Evolutionary conservation across 2,888 invertebrate genomes (phyloP).

Genomic region (Dolichomitus sp.): DNA sequence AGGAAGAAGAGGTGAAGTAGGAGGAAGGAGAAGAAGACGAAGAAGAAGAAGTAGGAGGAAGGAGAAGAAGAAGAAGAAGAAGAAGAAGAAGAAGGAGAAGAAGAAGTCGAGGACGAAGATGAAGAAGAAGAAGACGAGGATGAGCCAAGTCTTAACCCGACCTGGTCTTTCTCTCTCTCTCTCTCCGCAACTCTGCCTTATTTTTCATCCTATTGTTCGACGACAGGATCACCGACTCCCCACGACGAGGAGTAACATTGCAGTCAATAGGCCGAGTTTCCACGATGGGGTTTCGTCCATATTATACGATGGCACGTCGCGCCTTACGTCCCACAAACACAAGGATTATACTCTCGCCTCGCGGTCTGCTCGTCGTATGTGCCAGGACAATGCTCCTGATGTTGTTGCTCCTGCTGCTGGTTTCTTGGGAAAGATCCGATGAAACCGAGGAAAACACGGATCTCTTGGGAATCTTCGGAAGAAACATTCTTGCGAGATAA

Average conservation of each 20-base stretch:
- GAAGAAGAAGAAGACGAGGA: constrained; percentile 16
- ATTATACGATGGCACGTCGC: constrained; percentile 60
- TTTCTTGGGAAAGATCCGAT: constrained; percentile 40
- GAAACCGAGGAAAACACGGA: constrained; percentile 14
- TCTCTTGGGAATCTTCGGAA: constrained; percentile 9
- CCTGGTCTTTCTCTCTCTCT: constrained; percentile 50
- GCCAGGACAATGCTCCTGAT: constrained; percentile 47
- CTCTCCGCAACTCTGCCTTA: constrained; percentile 68
- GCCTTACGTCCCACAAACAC: constrained; percentile 34
- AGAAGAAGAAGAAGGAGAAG: constrained; percentile 41
- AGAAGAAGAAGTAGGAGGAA: too few species aligned
- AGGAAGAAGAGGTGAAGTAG: constrained; percentile 45
- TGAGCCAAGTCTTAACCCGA: constrained; percentile 72
- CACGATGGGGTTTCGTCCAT: constrained; percentile 52
- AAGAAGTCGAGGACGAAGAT: constrained; percentile 55
- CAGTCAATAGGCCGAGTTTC: constrained; percentile 66
- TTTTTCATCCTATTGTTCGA: constrained; percentile 80
- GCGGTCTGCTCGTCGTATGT: background rate
- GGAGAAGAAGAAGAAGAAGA: constrained; percentile 7
- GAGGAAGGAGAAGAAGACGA: constrained; percentile 47
- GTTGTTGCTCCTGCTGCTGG: constrained; percentile 45
- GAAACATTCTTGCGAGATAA: background rate
- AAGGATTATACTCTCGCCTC: background rate
- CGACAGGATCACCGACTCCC: constrained; percentile 74
- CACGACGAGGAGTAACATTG: constrained; percentile 66